Conservation (phyloP, 1,140 invertebrate genomes). For the Drosophila leontia region DNA sequence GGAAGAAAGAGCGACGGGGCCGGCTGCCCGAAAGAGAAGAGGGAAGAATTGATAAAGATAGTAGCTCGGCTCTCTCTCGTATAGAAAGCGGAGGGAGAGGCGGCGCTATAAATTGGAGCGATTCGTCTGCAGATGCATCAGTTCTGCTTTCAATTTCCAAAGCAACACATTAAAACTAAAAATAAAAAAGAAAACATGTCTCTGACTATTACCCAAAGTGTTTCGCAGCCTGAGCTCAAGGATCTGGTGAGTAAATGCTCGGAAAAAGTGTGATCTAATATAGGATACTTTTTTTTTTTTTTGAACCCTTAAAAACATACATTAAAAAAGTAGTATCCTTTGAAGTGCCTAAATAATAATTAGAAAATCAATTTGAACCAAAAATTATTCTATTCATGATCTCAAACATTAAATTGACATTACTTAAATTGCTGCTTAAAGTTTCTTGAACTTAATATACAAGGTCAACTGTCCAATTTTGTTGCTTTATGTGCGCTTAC, state of each 20-base stretch:
- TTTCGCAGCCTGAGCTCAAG: conserved; percentile 71
- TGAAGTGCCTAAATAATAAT: background rate
- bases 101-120: conserved; percentile 54
- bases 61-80: conserved; percentile 25
- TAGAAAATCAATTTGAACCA: background rate
- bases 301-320: background rate
- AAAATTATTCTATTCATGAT: background rate
- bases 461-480: conserved; percentile 41
- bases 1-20: conserved; percentile 25
- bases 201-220: conserved; percentile 61
- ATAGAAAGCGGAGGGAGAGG: conserved; percentile 53
- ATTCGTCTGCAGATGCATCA: conserved; percentile 48
- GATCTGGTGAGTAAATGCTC: conserved; percentile 66
- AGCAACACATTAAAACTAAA: conserved; percentile 40
- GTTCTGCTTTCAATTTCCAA: conserved; percentile 45
- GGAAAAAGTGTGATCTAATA: conserved; percentile 1
- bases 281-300: background rate
- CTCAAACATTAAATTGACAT: background rate
- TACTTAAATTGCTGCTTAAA: conserved; percentile 6
- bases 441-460: conserved; percentile 38
- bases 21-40: conserved; percentile 5
- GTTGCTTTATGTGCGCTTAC: conserved; percentile 7
- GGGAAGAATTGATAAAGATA: conserved; percentile 47
- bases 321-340: background rate
- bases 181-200: conserved; percentile 52